A percentile compares a stretch with the other conserved stretches of the same genome.
Evolutionary conservation across 2,888 invertebrate species (phyloP).

Genomic region (Cynaeus angustus): DNA sequence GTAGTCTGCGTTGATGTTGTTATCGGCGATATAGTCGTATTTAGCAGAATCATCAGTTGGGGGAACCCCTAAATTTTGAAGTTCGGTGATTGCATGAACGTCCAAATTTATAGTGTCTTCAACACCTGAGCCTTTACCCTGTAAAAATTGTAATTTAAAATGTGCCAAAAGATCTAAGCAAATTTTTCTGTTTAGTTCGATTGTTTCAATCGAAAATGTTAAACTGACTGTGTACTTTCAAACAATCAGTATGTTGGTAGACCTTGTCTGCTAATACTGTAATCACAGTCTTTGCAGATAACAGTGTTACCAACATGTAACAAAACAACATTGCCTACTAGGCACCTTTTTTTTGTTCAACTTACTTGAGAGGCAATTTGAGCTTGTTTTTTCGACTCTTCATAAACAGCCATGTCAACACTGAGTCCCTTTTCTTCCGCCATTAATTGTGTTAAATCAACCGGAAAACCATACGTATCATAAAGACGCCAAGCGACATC

Average conservation of each 20-base stretch:
- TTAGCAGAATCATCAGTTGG: constrained; percentile 94
- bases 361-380: constrained; percentile 86
- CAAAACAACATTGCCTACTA: not conserved
- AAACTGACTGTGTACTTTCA: too few species aligned
- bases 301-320: too few species aligned
- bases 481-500: constrained; percentile 99
- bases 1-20: constrained; percentile 82
- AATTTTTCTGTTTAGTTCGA: too few species aligned
- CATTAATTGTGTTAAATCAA: constrained; percentile 98
- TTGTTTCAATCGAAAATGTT: too few species aligned
- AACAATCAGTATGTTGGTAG: too few species aligned
- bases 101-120: constrained; percentile 92
- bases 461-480: constrained; percentile 99
- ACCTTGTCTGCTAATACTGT: too few species aligned
- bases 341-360: constrained; percentile 11
- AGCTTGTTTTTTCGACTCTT: constrained; percentile 92
- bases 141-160: constrained; percentile 10
- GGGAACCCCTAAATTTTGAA: constrained; percentile 84
- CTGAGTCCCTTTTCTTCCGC: constrained; percentile 93
- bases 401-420: constrained; percentile 94
- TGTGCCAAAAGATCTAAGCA: too few species aligned
- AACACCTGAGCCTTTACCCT: constrained; percentile 84
- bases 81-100: constrained; percentile 94
- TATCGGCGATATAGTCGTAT: constrained; percentile 86
- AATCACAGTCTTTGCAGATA: too few species aligned